Conservation (phyloP, 2,888 invertebrate genomes). For the Caenorhabditis uteleia region DNA sequence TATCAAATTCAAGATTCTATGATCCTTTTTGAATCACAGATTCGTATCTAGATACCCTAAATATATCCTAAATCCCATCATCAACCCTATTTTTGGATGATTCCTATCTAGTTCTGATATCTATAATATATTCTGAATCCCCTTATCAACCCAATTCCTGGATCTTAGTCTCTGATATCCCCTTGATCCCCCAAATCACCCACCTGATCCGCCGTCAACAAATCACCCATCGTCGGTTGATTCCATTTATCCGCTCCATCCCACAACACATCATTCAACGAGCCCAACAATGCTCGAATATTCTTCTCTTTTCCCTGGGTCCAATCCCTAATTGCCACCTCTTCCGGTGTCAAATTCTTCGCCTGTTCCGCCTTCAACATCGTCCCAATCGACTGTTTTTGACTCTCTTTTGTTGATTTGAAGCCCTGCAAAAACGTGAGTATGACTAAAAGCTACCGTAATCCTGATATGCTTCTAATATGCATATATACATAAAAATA, state of each 20-base stretch:
- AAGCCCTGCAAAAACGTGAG: conserved; percentile 42
- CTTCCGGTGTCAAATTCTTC: conserved; percentile 42
- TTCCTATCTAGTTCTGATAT: neutral
- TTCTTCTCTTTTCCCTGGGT: conserved; percentile 94
- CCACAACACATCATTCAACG: conserved; percentile 80
- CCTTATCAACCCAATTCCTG: no score
- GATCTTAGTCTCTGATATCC: no score
- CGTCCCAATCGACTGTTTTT: conserved; percentile 36
- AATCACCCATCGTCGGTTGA: conserved; percentile 90
- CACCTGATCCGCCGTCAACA: conserved; percentile 89
- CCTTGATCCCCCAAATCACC: no score
- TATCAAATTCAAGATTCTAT: no score
- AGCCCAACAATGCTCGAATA: conserved; percentile 90
- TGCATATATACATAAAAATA: neutral
- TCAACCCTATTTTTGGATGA: no score
- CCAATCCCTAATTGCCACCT: conserved; percentile 76
- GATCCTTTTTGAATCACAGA: no score
- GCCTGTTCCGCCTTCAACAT: conserved; percentile 33
- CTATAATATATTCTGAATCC: no score
- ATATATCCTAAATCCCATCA: no score
- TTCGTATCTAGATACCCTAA: no score
- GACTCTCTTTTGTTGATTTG: conserved; percentile 24
- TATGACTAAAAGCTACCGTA: no score
- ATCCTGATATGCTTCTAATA: no score
- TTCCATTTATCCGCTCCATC: conserved; percentile 84